Evolutionary conservation across 2,113 vertebrate genomes (phyloP).

Genomic region (Gopherus flavomarginatus): DNA sequence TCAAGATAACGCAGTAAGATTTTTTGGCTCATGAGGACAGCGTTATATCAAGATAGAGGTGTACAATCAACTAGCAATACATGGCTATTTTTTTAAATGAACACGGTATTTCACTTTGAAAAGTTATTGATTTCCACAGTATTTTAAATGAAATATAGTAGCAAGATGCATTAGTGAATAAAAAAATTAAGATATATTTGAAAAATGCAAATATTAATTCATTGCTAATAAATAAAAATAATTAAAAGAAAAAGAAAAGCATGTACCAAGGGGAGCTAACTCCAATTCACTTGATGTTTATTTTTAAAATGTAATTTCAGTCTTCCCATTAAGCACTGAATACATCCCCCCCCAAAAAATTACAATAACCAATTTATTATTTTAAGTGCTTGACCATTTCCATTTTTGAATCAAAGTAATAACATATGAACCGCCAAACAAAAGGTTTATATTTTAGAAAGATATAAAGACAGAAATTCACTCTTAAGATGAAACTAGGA

Average conservation of each 20-base stretch:
- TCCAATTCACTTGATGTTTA: not conserved
- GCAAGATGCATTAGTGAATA: fast-evolving
- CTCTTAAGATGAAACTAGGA: conserved; percentile 20
- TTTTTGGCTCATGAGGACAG: too few relatives aligned
- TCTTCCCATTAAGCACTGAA: not conserved
- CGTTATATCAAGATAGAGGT: too few relatives aligned
- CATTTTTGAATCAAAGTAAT: not conserved
- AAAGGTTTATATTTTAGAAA: not conserved
- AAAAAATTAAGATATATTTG: not conserved
- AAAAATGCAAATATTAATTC: not conserved
- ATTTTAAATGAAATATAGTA: not conserved
- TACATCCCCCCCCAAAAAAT: not conserved
- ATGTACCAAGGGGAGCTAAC: not conserved
- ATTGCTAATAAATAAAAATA: not conserved
- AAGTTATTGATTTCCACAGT: not conserved
- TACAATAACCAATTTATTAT: not conserved
- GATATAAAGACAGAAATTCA: not conserved
- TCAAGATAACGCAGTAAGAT: too few relatives aligned
- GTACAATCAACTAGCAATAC: not conserved
- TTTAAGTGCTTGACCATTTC: not conserved
- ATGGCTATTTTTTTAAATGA: not conserved
- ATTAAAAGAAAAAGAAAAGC: not conserved
- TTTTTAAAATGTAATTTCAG: not conserved
- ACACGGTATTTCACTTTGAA: not conserved
- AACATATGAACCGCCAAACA: not conserved